A percentile compares a stretch with the other conserved stretches of the same genome.
These are phyloP conservation scores for Chamaetylas fuelleborni DNA, from an alignment of 2,113 vertebrate species.

Conservation along the genomic window DNA sequence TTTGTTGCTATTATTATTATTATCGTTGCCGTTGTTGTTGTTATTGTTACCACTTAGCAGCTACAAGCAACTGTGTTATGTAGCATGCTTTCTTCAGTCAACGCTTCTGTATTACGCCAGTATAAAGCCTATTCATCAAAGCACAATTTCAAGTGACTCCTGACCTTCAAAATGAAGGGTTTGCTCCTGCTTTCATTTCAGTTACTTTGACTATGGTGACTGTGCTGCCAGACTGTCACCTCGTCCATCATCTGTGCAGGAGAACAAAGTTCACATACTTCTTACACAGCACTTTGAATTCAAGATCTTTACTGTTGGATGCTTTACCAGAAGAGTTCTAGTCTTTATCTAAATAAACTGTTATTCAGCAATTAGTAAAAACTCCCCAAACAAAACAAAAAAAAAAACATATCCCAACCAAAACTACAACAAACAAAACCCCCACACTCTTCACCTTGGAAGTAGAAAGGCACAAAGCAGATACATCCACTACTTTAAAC, in stretches of 20 bases:
- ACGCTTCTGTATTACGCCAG: not conserved
- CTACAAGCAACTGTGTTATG: not conserved
- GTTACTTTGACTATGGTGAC: not conserved
- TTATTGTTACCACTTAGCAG: not conserved
- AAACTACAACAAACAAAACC: not conserved
- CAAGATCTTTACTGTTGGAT: not conserved
- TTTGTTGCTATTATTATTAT: not conserved
- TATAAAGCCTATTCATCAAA: slow-evolving; percentile 33
- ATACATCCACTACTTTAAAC: not conserved
- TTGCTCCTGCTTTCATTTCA: slow-evolving; percentile 35
- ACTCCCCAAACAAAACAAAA: not conserved
- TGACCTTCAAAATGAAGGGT: slow-evolving; percentile 46
- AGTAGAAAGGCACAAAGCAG: not conserved
- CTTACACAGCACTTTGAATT: not conserved
- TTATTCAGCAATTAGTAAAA: not conserved
- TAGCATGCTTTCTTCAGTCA: not conserved
- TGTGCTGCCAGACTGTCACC: slow-evolving; percentile 4
- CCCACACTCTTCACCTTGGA: not conserved
- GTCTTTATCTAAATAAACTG: not conserved
- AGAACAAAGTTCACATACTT: slow-evolving; percentile 2
- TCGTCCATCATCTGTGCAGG: not conserved
- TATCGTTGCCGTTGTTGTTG: not conserved
- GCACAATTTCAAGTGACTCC: slow-evolving; percentile 40
- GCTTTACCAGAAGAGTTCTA: not conserved
- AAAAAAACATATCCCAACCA: not conserved